phyloP scores from a whole-genome alignment of 2,888 invertebrate species.

The Opisthograptis luteolata region DNA sequence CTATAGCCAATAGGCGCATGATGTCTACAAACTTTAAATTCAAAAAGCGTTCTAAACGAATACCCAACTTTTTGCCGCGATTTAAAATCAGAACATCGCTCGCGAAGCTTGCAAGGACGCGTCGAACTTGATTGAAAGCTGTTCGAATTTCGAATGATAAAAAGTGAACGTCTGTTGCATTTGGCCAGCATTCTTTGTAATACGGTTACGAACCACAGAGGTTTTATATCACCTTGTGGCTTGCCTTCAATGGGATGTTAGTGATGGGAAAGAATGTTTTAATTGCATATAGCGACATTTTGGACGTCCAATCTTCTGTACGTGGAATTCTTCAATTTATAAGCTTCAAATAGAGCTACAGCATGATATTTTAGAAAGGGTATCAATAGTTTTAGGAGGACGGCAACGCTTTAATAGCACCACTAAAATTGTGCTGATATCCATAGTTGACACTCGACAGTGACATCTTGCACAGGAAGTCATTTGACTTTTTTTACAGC shows the following conservation, averaged over 20 bases:
- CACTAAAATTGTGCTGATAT: no score
- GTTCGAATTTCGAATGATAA: slow-evolving; percentile 50
- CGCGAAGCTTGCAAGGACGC: slow-evolving; percentile 39
- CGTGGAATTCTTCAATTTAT: no score
- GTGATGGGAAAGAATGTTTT: slow-evolving; percentile 39
- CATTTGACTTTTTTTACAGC: no score
- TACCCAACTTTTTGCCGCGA: slow-evolving; percentile 34
- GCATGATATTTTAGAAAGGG: no score
- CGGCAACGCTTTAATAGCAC: no score
- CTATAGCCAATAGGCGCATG: no score
- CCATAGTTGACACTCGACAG: no score
- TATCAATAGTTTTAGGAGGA: no score
- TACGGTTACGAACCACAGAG: slow-evolving; percentile 49
- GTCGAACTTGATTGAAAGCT: slow-evolving; percentile 58
- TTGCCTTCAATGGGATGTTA: slow-evolving; percentile 43
- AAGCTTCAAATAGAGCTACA: no score
- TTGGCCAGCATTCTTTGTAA: slow-evolving; percentile 47
- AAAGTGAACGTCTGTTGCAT: slow-evolving; percentile 51
- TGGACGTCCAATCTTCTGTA: no score
- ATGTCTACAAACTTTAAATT: slow-evolving; percentile 28
- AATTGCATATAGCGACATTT: no score
- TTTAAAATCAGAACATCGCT: slow-evolving; percentile 37
- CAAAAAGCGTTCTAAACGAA: slow-evolving; percentile 35
- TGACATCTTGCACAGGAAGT: no score
- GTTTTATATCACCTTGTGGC: slow-evolving; percentile 53